Evolutionary conservation across 2,113 vertebrate genomes (phyloP).

Genomic region (Callipepla californica): DNA sequence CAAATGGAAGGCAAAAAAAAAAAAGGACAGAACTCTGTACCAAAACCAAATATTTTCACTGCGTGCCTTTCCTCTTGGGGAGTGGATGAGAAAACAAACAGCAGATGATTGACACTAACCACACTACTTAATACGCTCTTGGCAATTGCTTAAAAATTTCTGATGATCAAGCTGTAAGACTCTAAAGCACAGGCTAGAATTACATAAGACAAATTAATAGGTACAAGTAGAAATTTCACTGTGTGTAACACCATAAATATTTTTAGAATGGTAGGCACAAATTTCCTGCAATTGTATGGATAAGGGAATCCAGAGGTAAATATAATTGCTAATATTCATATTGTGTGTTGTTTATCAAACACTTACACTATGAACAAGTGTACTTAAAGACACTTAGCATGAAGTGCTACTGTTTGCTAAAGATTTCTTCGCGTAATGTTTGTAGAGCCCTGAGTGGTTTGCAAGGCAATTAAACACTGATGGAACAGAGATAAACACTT

Average conservation of each 20-base stretch:
- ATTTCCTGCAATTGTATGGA: not conserved
- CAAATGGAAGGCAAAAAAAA: not conserved
- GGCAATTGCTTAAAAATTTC: not conserved
- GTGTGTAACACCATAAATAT: not conserved
- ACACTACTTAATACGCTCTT: not conserved
- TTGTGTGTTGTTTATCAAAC: not conserved
- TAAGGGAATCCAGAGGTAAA: not conserved
- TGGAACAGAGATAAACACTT: slow-evolving; percentile 63
- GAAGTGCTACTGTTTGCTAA: slow-evolving; percentile 47
- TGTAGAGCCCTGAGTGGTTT: slow-evolving; percentile 59
- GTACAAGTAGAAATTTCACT: not conserved
- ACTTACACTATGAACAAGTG: not conserved
- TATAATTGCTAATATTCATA: not conserved
- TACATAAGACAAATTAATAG: not conserved
- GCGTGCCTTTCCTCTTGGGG: not conserved
- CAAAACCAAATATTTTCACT: not conserved
- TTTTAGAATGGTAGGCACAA: not conserved
- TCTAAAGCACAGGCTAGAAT: not conserved
- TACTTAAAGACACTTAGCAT: slow-evolving; percentile 47
- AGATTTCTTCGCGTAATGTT: slow-evolving; percentile 49
- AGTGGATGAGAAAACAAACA: not conserved
- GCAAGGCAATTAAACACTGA: slow-evolving; percentile 68
- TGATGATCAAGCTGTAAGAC: not conserved
- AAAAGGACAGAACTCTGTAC: not conserved
- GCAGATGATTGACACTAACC: not conserved